Base-by-base conservation (phyloP, 2,797 vertebrate species). In the Ammospiza maritima region DNA sequence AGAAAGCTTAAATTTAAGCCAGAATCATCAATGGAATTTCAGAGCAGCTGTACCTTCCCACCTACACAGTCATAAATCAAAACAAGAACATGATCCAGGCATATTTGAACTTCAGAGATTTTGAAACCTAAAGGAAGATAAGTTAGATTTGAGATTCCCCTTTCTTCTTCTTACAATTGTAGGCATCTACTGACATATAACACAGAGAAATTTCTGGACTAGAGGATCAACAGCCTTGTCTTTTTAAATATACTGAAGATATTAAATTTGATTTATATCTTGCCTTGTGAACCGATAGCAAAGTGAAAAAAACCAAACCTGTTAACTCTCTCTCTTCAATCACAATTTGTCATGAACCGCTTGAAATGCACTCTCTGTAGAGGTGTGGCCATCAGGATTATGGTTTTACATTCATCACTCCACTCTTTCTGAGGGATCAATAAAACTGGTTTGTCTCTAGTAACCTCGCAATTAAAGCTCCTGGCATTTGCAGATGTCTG, bases 41-140 rank as follows among this genome's bases (percentile, higher is more conserved):
- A 90, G 69, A 90, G 40, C 74, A 94, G 51, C 60, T 94, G 80
- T 19, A 90, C 18, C 13, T 87, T 89, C 23, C 86, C 64, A 70
- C 51, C 27, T 90, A 84, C 47, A 51, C 7, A 38, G 32, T 70
- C 36, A 30, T 94, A 87, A 93, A 79, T 81, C n/a, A 72, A 85
- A 82, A 79, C 17, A 74, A 77, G 64, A 79, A 19, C 13, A 32
- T 30, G 64, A 82, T 71, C 45, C 67, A 90, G 45, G 16, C 29
- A 56, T 45, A 62, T 48, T 29, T 72, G 54, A 87, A 76, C 48
- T 87, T 88, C 20, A 72, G n/a, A 70, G 8, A 53, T 62, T 94
- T 76, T 82, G 84, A 86, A 94, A 95, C 67, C 5, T 19, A 13
- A 67, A 73, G 19, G 11, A 86, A 79, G 3, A 64, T 44, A 74